Evolutionary conservation across 1,140 invertebrate genomes (phyloP).

Genomic region (Drosophila nasuta): DNA sequence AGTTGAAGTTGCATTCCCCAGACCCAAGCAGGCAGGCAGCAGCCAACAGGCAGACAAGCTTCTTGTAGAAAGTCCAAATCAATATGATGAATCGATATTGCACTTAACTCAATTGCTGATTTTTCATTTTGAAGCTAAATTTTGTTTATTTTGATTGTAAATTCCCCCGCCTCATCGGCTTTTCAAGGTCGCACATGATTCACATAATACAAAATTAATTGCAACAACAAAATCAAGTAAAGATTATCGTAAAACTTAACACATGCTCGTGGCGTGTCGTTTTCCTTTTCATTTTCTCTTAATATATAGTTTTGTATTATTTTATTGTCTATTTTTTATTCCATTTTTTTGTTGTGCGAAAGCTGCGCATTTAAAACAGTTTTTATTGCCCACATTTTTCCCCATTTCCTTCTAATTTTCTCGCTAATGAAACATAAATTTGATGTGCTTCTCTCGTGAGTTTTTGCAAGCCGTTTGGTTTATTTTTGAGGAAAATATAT

Average conservation of each 20-base stretch:
- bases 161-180: constrained; percentile 4
- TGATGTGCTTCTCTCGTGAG: constrained; percentile 38
- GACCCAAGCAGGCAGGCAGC: neutral
- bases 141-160: constrained; percentile 27
- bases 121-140: constrained; percentile 24
- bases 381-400: constrained; percentile 26
- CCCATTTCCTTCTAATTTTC: constrained; percentile 17
- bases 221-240: constrained; percentile 29
- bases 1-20: constrained; percentile 37
- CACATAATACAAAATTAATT: constrained; percentile 45
- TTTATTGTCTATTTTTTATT: constrained; percentile 24
- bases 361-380: constrained; percentile 13
- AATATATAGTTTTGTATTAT: constrained; percentile 24
- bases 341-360: constrained; percentile 24
- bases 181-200: constrained; percentile 59
- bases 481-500: constrained; percentile 16
- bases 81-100: constrained; percentile 60
- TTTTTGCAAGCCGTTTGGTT: constrained; percentile 51
- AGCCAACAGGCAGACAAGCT: neutral
- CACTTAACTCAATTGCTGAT: constrained; percentile 17
- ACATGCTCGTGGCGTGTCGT: constrained; percentile 47
- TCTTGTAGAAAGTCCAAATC: constrained; percentile 40
- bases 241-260: constrained; percentile 21
- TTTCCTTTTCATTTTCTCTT: constrained; percentile 17
- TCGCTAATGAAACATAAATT: constrained; percentile 63